Evolutionary conservation across 2,113 vertebrate species (phyloP).

Genomic region (Salminus brasiliensis): DNA sequence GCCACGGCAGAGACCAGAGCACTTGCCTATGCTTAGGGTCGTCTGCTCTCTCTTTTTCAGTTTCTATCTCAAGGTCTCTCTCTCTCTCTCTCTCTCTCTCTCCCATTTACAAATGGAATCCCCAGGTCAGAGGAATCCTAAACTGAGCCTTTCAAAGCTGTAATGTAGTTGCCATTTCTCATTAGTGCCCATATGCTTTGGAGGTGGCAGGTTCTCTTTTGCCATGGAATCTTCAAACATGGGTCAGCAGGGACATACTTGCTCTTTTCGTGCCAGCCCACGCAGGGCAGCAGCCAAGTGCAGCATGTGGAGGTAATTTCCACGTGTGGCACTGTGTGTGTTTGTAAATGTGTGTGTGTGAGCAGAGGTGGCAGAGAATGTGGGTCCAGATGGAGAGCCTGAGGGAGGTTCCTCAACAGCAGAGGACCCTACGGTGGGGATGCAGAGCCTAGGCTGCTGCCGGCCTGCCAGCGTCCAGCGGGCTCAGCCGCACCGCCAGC

Average conservation of each 20-base stretch:
- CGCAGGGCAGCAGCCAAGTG: constrained; percentile 22
- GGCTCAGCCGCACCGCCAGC: constrained; percentile 50
- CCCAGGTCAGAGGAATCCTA: constrained; percentile 28
- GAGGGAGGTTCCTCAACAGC: constrained; percentile 54
- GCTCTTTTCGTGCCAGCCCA: constrained; percentile 7
- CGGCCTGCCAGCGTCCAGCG: constrained; percentile 1
- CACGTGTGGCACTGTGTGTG: background rate
- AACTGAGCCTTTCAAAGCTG: constrained; percentile 32
- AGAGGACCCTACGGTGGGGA: constrained; percentile 52
- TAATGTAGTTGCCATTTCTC: constrained; percentile 45
- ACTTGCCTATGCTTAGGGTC: background rate
- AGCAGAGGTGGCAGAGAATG: constrained; percentile 3
- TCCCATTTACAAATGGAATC: constrained; percentile 31
- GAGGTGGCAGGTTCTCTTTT: constrained; percentile 19
- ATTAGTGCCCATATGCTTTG: constrained; percentile 39
- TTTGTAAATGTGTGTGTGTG: background rate
- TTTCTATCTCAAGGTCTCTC: background rate
- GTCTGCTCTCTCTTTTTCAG: background rate
- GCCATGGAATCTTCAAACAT: constrained; percentile 13
- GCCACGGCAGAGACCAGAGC: constrained; percentile 5
- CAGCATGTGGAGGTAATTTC: constrained; percentile 35
- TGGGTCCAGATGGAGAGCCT: constrained; percentile 63
- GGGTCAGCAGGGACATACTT: constrained; percentile 23
- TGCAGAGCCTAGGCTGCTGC: constrained; percentile 33
- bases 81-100: constrained; percentile 24